Conservation (phyloP, 2,797 vertebrate species). For the Tragelaphus eurycerus region DNA sequence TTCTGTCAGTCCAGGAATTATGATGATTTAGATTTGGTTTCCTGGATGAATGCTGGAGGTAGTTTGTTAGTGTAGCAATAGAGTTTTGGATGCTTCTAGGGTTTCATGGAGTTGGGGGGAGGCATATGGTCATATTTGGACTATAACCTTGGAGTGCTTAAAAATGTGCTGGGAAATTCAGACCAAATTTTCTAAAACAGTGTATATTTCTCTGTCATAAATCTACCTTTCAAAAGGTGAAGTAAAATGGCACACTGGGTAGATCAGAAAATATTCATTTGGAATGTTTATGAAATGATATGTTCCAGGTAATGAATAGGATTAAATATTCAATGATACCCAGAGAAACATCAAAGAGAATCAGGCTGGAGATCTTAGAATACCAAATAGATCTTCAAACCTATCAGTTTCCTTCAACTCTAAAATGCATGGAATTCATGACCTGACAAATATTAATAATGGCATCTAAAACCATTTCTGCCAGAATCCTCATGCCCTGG, state of each 20-base stretch:
- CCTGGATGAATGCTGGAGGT: not conserved
- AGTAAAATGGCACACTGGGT: not conserved
- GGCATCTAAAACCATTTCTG: not conserved
- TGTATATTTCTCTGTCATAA: conserved; percentile 38
- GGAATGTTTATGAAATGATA: not conserved
- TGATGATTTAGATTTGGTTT: not conserved
- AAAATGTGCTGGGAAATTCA: conserved; percentile 51
- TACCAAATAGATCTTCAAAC: not conserved
- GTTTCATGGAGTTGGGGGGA: not conserved
- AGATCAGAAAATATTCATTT: not conserved
- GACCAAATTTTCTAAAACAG: conserved; percentile 20
- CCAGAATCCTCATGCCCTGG: not conserved
- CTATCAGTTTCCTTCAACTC: not conserved
- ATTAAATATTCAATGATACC: not conserved
- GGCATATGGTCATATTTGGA: not conserved
- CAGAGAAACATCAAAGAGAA: conserved; percentile 18
- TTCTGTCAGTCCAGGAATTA: conserved; percentile 15
- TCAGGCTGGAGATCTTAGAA: not conserved
- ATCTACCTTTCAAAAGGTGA: not conserved
- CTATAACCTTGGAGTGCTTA: not conserved
- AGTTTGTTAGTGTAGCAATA: not conserved
- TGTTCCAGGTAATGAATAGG: not conserved
- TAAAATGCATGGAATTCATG: not conserved
- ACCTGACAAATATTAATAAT: not conserved
- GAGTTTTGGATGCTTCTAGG: not conserved